Evolutionary conservation across 2,888 invertebrate genomes (phyloP), one percentile per base, ranked within the genome.

Genomic region (Orthonevra nobilis): DNA sequence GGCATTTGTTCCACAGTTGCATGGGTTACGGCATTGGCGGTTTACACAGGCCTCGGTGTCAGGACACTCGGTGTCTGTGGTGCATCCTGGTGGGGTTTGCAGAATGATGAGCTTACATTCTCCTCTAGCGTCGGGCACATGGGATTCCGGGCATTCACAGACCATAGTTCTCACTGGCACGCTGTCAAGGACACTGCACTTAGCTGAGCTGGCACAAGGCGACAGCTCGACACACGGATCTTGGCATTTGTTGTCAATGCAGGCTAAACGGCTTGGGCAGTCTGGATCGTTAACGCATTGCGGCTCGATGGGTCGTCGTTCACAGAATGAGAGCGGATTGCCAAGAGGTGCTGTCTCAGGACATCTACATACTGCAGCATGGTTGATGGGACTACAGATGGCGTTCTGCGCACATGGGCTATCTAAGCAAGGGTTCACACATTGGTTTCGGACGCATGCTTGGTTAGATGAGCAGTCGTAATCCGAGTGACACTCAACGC

Each of bases 161-260:
- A 95, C 94, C 92, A 97, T 93, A 2, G 96, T 96, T 82, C 96
- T 90, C 56, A 96, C 94, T 15, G 96, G 96, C 34, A 94, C 91
- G 70, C 96, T 96, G 84, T 97, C 95, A 10, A 96, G 90, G 7
- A 96, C 96, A 68, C 93, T 93, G 87, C 97, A 97, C 56, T 92
- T 91, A 2, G 96, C 93, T 58, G 92, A 92, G 66, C 91, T 90
- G 48, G 92, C 91, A 84, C 96, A 97, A 1, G 96, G 96, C 83
- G 92, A 92, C 12, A 96, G 90, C 84, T 91, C 92, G 9, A 89
- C 90, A 86, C 96, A 96, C 19, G 96, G 95, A 87, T 96, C 93
- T 6, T 93, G 92, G 87, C 96, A 96, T 86, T 91, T 91, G 82
- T 93, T 93, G 85, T 92, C 91, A 58, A 96, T 93, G 85, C 97